A percentile compares a stretch with the other conserved stretches of the same genome.
phyloP scores from a whole-genome alignment of 2,888 invertebrate genomes.

The Leptogaster cylindrica region DNA sequence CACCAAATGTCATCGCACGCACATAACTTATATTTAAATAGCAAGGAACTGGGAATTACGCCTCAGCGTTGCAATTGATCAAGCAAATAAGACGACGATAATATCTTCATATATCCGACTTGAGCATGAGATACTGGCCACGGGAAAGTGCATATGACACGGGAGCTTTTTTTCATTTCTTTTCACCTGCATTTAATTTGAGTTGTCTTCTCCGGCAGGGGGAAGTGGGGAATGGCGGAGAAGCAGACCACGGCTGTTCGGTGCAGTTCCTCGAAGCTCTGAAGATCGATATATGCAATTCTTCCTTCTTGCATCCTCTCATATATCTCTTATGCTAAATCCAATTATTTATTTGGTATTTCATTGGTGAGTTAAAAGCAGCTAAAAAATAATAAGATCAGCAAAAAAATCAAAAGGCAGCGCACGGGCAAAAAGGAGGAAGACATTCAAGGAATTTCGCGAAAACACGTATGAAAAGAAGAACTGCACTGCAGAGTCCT shows the following conservation, averaged over 20 bases:
- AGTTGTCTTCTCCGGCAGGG: neutral
- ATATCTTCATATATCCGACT: slow-evolving; percentile 28
- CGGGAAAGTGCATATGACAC: slow-evolving; percentile 31
- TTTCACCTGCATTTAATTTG: slow-evolving; percentile 20
- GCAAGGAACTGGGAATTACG: slow-evolving; percentile 25
- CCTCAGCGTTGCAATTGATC: slow-evolving; percentile 38
- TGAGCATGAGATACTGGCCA: slow-evolving; percentile 1
- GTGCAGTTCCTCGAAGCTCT: slow-evolving; percentile 22
- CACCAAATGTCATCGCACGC: neutral
- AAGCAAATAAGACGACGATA: slow-evolving; percentile 31
- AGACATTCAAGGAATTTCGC: slow-evolving; percentile 23
- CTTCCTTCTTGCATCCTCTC: slow-evolving; percentile 40
- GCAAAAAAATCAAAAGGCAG: slow-evolving; percentile 20
- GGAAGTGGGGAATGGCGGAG: neutral
- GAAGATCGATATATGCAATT: slow-evolving; percentile 37
- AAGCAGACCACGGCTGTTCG: neutral
- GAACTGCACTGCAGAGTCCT: slow-evolving; percentile 22
- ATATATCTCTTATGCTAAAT: slow-evolving; percentile 45
- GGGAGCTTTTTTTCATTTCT: slow-evolving; percentile 19
- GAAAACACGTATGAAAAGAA: slow-evolving; percentile 33
- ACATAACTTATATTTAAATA: slow-evolving; percentile 37
- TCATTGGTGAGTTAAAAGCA: slow-evolving; percentile 37
- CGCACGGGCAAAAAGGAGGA: slow-evolving; percentile 1
- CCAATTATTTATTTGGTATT: slow-evolving; percentile 46
- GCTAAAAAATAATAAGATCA: slow-evolving; percentile 36